Evolutionary conservation across 2,797 vertebrate genomes (phyloP), one percentile per base, ranked within the genome.

Genomic region (Anniella stebbinsi): DNA sequence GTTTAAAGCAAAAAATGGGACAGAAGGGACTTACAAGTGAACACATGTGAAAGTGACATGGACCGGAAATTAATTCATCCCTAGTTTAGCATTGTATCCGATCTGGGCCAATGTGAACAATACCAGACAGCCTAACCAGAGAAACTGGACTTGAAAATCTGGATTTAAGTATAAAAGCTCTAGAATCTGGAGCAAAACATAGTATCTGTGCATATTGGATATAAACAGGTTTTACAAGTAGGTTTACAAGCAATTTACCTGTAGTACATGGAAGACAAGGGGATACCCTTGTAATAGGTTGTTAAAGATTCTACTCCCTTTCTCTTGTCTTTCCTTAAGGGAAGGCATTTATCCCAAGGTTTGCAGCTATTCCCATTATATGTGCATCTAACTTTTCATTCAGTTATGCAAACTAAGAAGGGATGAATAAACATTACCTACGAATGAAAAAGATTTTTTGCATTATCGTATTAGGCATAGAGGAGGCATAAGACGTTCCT

Each of bases 341-440:
- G 69, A 92, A 90, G 28, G 1, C 17, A 78, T 94, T 94, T 93
- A 89, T 80, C 86, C 91, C 80, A 89, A 94, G 76, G 54, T 87
- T 95, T 93, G 89, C 86, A 96, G 86, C 33, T 63, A 72, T 90
- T 88, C 84, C 95, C 18, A 18, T 95, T 93, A 36, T 84, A 51
- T 41, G 83, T 87, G 85, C 21, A 88, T 88, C 45, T 78, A 90
- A 80, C 54, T 48, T 88, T 95, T 94, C 83, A 90, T 92, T 93
- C 81, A 91, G 7, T 89, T 92, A 23, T 84, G 86, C 75, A 93
- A 95, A 92, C 72, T 63, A 88, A 89, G 87, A 91, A 69, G 80
- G 92, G 92, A 93, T 82, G 87, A 92, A 83, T 93, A 93, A 94
- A 92, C 80, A 92, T 51, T 87, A 92, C 66, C 93, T 90, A 36